These are phyloP conservation scores for Mesorhabditis spiculigera DNA, from an alignment of 2,888 invertebrate genomes.

Conservation along the genomic window DNA sequence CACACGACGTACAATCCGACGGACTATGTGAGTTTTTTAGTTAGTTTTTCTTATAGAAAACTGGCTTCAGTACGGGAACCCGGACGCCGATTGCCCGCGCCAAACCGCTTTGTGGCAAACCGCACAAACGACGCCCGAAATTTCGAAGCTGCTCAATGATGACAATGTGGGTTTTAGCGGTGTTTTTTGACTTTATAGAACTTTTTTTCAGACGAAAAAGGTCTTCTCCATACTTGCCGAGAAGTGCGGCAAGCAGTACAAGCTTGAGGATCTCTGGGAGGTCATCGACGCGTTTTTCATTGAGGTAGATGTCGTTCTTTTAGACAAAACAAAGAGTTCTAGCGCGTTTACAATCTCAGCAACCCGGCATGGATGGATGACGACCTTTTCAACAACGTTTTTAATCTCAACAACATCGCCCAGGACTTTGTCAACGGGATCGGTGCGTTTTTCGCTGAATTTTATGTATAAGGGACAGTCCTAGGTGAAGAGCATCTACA, in stretches of 20 bases:
- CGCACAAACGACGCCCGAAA: constrained; percentile 17
- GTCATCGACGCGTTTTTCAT: constrained; percentile 28
- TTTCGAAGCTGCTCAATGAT: constrained; percentile 13
- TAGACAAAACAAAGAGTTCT: background rate
- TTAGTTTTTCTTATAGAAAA: too few relatives aligned
- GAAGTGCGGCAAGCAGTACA: constrained; percentile 23
- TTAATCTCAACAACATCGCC: constrained; percentile 18
- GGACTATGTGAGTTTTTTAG: constrained; percentile 27
- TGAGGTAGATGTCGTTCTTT: constrained; percentile 17
- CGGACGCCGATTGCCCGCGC: constrained; percentile 18
- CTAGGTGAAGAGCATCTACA: background rate
- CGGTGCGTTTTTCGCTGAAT: background rate
- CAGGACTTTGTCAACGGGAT: constrained; percentile 25
- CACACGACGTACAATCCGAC: constrained; percentile 22
- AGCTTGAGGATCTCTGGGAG: constrained; percentile 29
- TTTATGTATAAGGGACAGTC: too few relatives aligned
- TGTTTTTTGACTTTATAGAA: background rate
- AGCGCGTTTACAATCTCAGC: constrained; percentile 6
- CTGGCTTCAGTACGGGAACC: constrained; percentile 18
- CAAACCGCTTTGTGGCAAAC: constrained; percentile 21
- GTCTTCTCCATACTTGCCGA: background rate
- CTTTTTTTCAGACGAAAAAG: background rate
- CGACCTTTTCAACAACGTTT: constrained; percentile 19
- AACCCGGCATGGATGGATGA: constrained; percentile 22
- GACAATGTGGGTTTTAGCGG: too few relatives aligned